Conservation (phyloP, 1,140 invertebrate genomes). For the Penaeus chinensis region DNA sequence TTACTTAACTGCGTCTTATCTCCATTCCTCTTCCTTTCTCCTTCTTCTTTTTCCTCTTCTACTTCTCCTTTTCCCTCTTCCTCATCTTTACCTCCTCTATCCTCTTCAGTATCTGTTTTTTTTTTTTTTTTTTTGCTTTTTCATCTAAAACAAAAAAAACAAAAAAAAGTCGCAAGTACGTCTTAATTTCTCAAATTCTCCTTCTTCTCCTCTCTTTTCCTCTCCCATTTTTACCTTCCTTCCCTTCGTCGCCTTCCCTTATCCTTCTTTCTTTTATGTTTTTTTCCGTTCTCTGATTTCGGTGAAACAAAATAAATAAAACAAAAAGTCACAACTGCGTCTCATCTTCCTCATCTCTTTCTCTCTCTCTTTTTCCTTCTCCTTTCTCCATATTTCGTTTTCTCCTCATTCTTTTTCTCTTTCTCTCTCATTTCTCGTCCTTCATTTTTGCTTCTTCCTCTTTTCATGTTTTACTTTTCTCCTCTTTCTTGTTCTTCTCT, state of each 20-base stretch:
- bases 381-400: too few species aligned
- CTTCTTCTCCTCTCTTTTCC: background rate
- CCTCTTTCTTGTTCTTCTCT: too few species aligned
- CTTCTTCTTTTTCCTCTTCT: conserved; percentile 1
- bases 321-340: background rate
- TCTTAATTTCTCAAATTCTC: background rate
- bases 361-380: too few species aligned
- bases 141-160: background rate
- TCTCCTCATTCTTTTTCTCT: background rate
- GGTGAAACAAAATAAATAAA: too few species aligned
- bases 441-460: too few species aligned
- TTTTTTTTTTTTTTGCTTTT: too few species aligned
- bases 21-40: background rate
- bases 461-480: too few species aligned
- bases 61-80: background rate
- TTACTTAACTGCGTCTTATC: background rate
- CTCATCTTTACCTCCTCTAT: too few species aligned
- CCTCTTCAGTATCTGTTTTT: too few species aligned
- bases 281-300: background rate
- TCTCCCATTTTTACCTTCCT: background rate
- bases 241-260: background rate
- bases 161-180: background rate
- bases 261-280: background rate
- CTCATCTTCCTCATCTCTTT: background rate
- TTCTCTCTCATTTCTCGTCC: background rate